Evolutionary conservation across 2,797 vertebrate genomes (phyloP), one percentile per base, ranked within the genome.

Genomic region (Siniperca scherzeri): DNA sequence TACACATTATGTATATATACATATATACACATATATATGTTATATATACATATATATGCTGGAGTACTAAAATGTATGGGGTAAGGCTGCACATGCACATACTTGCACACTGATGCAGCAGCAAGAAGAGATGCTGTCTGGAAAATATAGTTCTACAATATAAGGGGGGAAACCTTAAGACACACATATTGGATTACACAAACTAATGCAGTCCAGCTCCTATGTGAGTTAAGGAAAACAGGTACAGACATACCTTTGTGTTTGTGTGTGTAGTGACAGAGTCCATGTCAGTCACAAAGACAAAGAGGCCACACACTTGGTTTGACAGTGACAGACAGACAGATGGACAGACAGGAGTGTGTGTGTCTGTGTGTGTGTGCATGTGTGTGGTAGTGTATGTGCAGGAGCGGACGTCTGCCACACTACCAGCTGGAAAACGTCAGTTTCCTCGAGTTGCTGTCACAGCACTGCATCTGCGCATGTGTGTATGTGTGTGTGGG

Each of bases 401-500:
- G 83, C 74, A 85, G 75, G 27, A 83, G 78, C 44, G 44, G 78
- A 84, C 60, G 76, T 88, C 90, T 94, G 92, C 80, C 88, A 93
- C 88, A 71, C 71, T 77, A 92, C 88, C 94, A 93, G 92, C 93
- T 92, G 92, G 89, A 90, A 91, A 91, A 91, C 75, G 74, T 94
- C 93, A 91, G 86, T 92, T 91, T 89, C 73, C 87, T 88, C 60
- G 55, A 87, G 76, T 85, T 61, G 79, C 91, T 91, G 92, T 93
- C 89, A 90, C 84, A 87, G 86, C 89, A 81, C 67, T 71, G 77
- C 70, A 68, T 90, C 73, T 77, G 71, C 16, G 59, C 40, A 17
- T 77, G 65, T 73, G 77, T 81, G 38, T 80, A 1, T 62, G 14
- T 70, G 30, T 67, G 67, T n/a, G 36, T 48, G 27, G 27, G 27